phyloP scores from a whole-genome alignment of 2,888 invertebrate genomes.

The Pachycephus smyrnensis region DNA sequence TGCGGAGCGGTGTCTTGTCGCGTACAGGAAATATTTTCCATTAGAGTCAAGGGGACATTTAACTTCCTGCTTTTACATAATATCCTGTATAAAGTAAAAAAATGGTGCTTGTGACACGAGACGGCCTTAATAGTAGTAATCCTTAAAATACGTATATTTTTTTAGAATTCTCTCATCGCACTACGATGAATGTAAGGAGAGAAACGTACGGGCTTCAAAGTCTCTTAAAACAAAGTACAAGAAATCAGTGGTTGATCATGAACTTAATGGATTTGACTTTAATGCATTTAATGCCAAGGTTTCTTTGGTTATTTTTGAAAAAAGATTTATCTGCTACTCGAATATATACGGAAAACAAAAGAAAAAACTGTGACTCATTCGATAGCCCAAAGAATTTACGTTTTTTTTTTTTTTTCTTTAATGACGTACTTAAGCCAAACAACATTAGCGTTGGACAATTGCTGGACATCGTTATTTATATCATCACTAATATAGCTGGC shows the following conservation, averaged over 20 bases:
- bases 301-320: background rate
- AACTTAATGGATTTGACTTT: background rate
- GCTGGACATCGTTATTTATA: constrained; percentile 12
- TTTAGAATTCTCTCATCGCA: constrained; percentile 3
- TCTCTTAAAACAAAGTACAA: background rate
- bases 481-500: constrained; percentile 15
- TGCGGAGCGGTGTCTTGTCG: background rate
- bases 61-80: background rate
- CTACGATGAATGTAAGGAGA: background rate
- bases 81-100: constrained; percentile 1
- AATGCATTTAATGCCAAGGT: background rate
- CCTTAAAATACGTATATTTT: constrained; percentile 11
- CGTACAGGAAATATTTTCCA: background rate
- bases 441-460: background rate
- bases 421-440: constrained; percentile 16
- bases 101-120: constrained; percentile 18
- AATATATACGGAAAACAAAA: background rate
- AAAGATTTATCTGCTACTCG: background rate
- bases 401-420: background rate
- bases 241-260: background rate
- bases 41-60: background rate
- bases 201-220: background rate
- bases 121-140: constrained; percentile 9
- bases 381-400: constrained; percentile 14
- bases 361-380: background rate